These are phyloP conservation scores for Monarcha castaneiventris DNA, from an alignment of 2,113 vertebrate species.

Conservation along the genomic window DNA sequence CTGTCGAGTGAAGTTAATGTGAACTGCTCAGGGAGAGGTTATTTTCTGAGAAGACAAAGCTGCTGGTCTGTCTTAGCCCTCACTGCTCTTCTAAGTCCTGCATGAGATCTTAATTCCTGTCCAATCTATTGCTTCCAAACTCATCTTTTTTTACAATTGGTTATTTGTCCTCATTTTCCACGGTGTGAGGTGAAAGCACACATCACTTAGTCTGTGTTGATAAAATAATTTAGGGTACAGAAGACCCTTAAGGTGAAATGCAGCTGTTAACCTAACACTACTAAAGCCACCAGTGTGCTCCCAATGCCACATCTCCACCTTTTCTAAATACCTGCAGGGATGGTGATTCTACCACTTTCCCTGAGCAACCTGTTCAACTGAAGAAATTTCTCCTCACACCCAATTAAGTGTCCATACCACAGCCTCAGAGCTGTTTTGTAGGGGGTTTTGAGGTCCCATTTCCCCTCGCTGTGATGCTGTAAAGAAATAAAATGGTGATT, in stretches of 20 bases:
- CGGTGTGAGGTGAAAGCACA: background rate
- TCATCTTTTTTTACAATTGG: background rate
- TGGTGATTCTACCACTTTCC: background rate
- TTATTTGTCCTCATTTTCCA: background rate
- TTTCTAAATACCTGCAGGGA: background rate
- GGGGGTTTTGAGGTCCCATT: accelerated
- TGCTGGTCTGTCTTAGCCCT: background rate
- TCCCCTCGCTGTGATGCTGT: accelerated
- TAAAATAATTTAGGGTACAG: background rate
- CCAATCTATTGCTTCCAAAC: background rate
- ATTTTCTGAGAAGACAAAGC: background rate
- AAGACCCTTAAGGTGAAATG: background rate
- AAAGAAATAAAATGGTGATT: background rate
- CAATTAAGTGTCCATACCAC: no score
- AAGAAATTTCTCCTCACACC: background rate
- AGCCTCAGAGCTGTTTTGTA: background rate
- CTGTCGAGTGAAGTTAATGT: conserved; percentile 21
- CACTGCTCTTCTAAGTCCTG: background rate
- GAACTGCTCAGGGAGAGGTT: background rate
- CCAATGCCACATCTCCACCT: background rate
- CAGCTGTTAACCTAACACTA: background rate
- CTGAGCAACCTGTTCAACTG: background rate
- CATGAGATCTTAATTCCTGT: background rate
- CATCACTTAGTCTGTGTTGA: background rate
- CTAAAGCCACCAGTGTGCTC: background rate